Percentiles rank a stretch among this genome's conserved stretches.
phyloP scores from a whole-genome alignment of 53 echinoderm and acorn worm genomes.

The Actinopyga echinites region DNA sequence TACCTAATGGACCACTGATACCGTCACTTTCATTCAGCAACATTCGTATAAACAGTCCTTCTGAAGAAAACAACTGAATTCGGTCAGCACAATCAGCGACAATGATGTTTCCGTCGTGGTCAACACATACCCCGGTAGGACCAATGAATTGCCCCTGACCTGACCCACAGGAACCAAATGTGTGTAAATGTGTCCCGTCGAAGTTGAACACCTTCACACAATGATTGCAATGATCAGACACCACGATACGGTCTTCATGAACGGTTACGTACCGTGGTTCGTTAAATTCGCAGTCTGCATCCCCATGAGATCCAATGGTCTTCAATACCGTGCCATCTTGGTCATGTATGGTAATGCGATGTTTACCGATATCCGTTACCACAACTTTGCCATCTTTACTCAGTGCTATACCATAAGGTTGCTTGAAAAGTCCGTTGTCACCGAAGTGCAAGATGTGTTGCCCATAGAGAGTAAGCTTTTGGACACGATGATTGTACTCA shows the following conservation, averaged over 20 bases:
- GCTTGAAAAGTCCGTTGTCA: constrained; percentile 96
- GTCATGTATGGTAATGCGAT: constrained; percentile 92
- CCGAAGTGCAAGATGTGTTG: constrained; percentile 94
- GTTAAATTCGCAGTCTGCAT: constrained; percentile 90
- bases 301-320: constrained; percentile 91
- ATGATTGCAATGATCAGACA: constrained; percentile 99
- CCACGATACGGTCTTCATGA: constrained; percentile 75
- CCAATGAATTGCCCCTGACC: constrained; percentile 98
- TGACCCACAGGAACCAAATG: constrained; percentile 94
- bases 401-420: constrained; percentile 95
- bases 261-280: constrained; percentile 94
- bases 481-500: constrained; percentile 99
- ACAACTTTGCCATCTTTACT: constrained; percentile 75
- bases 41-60: constrained; percentile 85
- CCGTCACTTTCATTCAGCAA: constrained; percentile 88
- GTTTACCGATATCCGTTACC: constrained; percentile 97
- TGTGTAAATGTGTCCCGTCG: constrained; percentile 77
- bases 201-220: constrained; percentile 95
- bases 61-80: constrained; percentile 88
- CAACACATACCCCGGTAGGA: constrained; percentile 94
- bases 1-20: constrained; percentile 90
- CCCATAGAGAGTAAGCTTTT: constrained; percentile 95
- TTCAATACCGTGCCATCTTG: constrained; percentile 76
- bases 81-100: constrained; percentile 98
- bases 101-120: constrained; percentile 94